phyloP scores from a whole-genome alignment of 1,140 invertebrate species.

The Aphelenchoides fujianensis region DNA sequence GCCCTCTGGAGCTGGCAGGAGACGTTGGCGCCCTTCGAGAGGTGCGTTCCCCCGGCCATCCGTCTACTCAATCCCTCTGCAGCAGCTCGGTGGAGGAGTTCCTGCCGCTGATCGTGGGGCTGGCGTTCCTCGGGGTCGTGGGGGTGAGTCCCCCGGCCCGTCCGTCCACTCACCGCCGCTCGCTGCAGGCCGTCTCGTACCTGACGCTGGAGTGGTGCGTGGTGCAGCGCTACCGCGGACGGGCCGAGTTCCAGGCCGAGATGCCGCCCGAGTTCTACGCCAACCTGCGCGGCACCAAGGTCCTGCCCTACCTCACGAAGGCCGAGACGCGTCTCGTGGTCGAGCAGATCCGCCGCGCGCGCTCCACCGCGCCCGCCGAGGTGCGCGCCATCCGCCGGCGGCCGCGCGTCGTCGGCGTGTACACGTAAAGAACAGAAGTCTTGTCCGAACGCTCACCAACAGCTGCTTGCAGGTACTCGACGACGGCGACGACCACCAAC shows the following conservation, averaged over 20 bases:
- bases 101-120: no score
- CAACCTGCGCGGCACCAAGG: neutral
- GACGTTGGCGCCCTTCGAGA: no score
- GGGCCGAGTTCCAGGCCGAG: neutral
- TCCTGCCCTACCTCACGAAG: neutral
- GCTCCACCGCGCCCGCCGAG: neutral
- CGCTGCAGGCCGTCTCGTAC: no score
- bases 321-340: neutral
- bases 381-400: neutral
- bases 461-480: neutral
- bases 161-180: no score
- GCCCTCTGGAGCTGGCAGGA: no score
- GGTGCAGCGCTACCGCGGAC: no score
- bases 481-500: constrained; percentile 6
- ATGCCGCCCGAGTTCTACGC: neutral
- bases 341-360: constrained; percentile 14
- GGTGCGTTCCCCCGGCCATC: no score
- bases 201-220: no score
- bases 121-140: no score
- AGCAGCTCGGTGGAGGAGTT: no score
- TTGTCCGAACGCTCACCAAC: constrained; percentile 1
- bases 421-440: neutral
- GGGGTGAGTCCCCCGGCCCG: no score
- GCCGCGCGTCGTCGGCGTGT: neutral
- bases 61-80: no score